These are phyloP conservation scores for Malurus splendens DNA, from an alignment of 2,797 vertebrate genomes.

Conservation along the genomic window DNA sequence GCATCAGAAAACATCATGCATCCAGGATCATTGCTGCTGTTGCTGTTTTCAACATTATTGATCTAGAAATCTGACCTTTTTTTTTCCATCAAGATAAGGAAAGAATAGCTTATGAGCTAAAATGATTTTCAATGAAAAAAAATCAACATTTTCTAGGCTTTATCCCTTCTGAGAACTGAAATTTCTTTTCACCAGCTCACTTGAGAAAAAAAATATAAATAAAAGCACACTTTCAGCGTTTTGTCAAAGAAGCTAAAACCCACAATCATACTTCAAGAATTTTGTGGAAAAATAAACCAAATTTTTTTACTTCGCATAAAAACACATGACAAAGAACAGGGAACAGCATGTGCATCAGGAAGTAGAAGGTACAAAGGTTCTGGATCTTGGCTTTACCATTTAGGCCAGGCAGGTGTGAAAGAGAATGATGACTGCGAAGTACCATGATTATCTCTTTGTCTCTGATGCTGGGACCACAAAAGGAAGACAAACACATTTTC, in stretches of 20 bases:
- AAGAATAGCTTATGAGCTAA: slow-evolving; percentile 16
- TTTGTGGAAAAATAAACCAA: neutral
- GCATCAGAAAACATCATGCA: slow-evolving; percentile 1
- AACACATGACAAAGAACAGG: fast-evolving
- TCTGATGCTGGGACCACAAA: neutral
- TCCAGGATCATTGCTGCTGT: neutral
- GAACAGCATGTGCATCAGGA: neutral
- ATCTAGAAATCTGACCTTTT: neutral
- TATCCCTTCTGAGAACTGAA: neutral
- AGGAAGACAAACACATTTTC: neutral
- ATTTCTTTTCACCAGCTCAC: neutral
- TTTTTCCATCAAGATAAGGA: slow-evolving; percentile 4
- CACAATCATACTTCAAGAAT: neutral
- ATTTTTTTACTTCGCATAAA: neutral
- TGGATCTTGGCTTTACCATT: neutral
- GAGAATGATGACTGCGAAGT: neutral
- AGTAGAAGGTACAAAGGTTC: neutral
- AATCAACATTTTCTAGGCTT: neutral
- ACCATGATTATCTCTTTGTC: neutral
- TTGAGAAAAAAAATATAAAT: neutral
- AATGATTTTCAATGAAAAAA: neutral
- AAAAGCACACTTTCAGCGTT: neutral
- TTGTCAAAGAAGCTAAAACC: neutral
- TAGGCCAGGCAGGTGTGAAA: neutral
- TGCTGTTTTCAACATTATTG: slow-evolving; percentile 12